Percentiles rank a stretch among this genome's conserved stretches.
These are phyloP conservation scores for Brachypalpus laphriformis DNA, from an alignment of 2,888 invertebrate species.

Conservation along the genomic window DNA sequence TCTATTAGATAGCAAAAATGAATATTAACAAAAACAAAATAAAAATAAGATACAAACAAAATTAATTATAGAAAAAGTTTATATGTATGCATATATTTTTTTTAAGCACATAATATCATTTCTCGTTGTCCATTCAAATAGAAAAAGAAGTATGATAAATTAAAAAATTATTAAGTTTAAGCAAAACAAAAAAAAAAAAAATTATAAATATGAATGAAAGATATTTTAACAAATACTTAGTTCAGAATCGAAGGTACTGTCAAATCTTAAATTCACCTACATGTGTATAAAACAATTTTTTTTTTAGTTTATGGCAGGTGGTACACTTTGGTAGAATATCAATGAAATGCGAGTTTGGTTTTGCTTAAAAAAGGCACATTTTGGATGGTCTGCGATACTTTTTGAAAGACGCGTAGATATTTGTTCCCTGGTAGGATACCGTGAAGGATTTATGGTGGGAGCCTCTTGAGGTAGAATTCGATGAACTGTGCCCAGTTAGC, in stretches of 20 bases:
- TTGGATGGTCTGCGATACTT: not conserved
- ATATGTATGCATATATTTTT: constrained; percentile 10
- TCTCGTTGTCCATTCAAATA: constrained; percentile 51
- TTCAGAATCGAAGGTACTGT: constrained; percentile 64
- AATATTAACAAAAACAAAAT: constrained; percentile 65
- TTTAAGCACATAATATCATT: constrained; percentile 52
- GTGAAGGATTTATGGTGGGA: no score
- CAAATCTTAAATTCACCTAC: constrained; percentile 34
- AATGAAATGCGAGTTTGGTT: not conserved
- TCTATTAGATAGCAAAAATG: constrained; percentile 35
- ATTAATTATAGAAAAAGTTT: not conserved
- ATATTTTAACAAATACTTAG: constrained; percentile 66
- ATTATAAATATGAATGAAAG: constrained; percentile 32
- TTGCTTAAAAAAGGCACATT: not conserved
- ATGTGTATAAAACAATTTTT: not conserved
- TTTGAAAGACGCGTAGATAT: no score
- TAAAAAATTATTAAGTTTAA: constrained; percentile 30
- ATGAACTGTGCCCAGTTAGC: no score
- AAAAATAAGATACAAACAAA: constrained; percentile 3
- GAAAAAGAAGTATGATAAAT: not conserved
- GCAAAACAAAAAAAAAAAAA: constrained; percentile 9
- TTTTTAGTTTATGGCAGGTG: constrained; percentile 1
- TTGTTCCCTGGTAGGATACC: no score
- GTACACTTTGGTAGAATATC: not conserved
- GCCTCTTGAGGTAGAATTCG: no score